Percentiles rank a stretch among this genome's conserved stretches.
phyloP scores from a whole-genome alignment of 1,140 invertebrate genomes.

The Lepidurus arcticus region DNA sequence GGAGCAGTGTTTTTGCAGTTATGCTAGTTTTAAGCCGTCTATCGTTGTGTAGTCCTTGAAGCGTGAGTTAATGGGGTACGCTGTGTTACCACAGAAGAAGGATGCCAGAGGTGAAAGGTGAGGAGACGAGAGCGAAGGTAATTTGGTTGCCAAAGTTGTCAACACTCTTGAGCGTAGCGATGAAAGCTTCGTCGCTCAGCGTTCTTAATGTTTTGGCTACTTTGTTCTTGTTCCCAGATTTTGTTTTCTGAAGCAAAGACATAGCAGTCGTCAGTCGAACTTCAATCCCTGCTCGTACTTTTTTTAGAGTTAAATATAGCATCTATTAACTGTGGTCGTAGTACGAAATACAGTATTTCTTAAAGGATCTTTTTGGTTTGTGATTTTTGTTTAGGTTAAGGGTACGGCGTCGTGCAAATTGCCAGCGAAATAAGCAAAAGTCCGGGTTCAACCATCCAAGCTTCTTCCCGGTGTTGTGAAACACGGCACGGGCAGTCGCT shows the following conservation, averaged over 20 bases:
- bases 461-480: not conserved
- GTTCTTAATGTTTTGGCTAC: not conserved
- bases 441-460: not conserved
- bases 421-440: too few species aligned
- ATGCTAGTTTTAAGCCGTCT: not conserved
- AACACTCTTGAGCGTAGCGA: not conserved
- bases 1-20: not conserved
- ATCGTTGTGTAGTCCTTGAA: not conserved
- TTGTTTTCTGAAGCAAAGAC: not conserved
- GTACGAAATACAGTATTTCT: too few species aligned
- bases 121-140: conserved; percentile 1
- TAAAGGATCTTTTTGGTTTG: too few species aligned
- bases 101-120: conserved; percentile 15
- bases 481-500: not conserved
- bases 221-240: not conserved
- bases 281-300: not conserved
- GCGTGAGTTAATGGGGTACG: conserved; percentile 18
- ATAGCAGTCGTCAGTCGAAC: not conserved
- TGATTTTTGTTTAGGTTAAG: too few species aligned
- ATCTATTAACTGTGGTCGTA: too few species aligned
- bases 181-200: not conserved
- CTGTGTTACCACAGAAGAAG: not conserved
- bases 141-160: conserved; percentile 16
- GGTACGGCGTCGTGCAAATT: too few species aligned
- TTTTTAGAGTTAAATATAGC: conserved; percentile 7